These are phyloP conservation scores for Leuciscus waleckii DNA, from an alignment of 2,797 vertebrate genomes.

Conservation along the genomic window DNA sequence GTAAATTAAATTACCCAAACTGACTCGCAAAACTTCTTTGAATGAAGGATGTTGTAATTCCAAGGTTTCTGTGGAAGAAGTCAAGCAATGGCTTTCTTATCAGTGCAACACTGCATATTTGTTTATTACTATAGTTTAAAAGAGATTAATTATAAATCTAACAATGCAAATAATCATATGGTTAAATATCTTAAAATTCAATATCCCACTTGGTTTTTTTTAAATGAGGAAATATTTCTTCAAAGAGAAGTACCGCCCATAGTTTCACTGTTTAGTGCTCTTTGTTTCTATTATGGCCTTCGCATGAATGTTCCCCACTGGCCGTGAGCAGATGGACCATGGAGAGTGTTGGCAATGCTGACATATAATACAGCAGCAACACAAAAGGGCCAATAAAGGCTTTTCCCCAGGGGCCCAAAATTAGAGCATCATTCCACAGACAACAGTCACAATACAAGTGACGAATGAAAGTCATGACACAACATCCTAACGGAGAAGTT, in stretches of 20 bases:
- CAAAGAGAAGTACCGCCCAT: not conserved
- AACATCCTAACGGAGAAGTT: constrained; percentile 5
- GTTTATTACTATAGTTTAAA: not conserved
- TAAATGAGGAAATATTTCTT: not conserved
- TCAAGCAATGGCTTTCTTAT: not conserved
- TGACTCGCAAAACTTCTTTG: not conserved
- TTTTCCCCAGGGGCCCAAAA: constrained; percentile 71
- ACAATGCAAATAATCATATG: not conserved
- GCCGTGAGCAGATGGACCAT: constrained; percentile 72
- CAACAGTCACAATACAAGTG: constrained; percentile 33
- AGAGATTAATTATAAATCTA: not conserved
- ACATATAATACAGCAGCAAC: constrained; percentile 71
- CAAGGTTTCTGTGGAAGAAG: not conserved
- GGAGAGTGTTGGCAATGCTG: constrained; percentile 70
- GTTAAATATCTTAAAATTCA: not conserved
- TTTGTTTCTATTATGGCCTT: constrained; percentile 42
- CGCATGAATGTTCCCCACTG: constrained; percentile 46
- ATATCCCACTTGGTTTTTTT: not conserved
- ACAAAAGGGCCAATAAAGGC: constrained; percentile 73
- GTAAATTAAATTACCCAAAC: not conserved
- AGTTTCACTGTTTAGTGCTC: constrained; percentile 25
- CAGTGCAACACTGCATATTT: not conserved
- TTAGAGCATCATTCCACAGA: constrained; percentile 66
- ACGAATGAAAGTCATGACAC: constrained; percentile 5
- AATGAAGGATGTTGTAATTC: not conserved